Percentiles rank a stretch among this genome's conserved stretches.
These are phyloP conservation scores for Drosophila arawakana DNA, from an alignment of 1,140 invertebrate species.

Conservation along the genomic window DNA sequence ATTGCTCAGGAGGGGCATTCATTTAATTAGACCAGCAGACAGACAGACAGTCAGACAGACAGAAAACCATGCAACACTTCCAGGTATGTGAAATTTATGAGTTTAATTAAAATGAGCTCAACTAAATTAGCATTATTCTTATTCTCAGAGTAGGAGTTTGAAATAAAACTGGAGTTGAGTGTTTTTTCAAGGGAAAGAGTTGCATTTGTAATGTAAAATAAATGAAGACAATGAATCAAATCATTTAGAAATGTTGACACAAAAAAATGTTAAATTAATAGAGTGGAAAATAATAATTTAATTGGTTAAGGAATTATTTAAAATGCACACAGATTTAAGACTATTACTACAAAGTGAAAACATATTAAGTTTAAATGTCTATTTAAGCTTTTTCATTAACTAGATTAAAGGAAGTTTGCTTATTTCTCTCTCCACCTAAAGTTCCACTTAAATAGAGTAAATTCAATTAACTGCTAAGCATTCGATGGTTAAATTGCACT, in stretches of 20 bases:
- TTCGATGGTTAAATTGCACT: constrained; percentile 4
- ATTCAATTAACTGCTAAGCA: constrained; percentile 7
- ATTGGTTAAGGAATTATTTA: too few relatives aligned
- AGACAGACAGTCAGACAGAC: constrained; percentile 20
- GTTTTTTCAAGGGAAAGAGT: background rate
- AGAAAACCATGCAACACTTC: background rate
- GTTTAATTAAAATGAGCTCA: constrained; percentile 50
- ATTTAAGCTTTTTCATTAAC: too few relatives aligned
- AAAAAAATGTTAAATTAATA: background rate
- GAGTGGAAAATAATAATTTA: background rate
- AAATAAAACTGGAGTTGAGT: background rate
- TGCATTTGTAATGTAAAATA: constrained; percentile 18
- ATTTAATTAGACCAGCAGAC: constrained; percentile 58
- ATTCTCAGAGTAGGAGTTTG: constrained; percentile 1
- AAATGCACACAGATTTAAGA: too few relatives aligned
- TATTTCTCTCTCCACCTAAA: too few relatives aligned
- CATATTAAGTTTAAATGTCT: too few relatives aligned
- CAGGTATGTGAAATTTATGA: constrained; percentile 52
- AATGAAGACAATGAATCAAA: constrained; percentile 18
- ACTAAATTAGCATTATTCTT: constrained; percentile 41
- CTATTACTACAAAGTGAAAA: too few relatives aligned
- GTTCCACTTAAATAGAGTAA: too few relatives aligned
- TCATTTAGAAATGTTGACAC: background rate
- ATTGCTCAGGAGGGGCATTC: background rate
- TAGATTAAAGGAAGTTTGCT: too few relatives aligned